A percentile compares a stretch with the other conserved stretches of the same genome.
phyloP scores from a whole-genome alignment of 2,888 invertebrate genomes.

The Spilosoma lubricipeda region DNA sequence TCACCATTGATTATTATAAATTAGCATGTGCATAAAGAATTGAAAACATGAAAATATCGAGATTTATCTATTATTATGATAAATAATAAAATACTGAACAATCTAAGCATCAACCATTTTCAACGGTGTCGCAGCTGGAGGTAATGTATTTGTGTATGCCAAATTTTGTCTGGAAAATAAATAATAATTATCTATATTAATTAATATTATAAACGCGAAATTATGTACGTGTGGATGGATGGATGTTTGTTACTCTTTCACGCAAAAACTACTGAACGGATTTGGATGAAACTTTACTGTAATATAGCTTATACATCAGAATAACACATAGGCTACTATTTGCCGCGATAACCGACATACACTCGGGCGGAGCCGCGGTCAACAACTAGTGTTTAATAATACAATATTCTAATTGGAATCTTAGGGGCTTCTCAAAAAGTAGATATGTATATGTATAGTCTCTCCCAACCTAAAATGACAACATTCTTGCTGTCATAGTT shows the following conservation, averaged over 20 bases:
- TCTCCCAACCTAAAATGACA: too few relatives aligned
- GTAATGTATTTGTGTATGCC: conserved; percentile 24
- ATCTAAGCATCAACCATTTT: conserved; percentile 21
- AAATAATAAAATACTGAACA: background rate
- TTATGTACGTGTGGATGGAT: too few relatives aligned
- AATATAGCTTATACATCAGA: too few relatives aligned
- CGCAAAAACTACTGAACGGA: too few relatives aligned
- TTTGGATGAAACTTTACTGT: too few relatives aligned
- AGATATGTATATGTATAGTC: background rate
- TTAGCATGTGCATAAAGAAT: background rate
- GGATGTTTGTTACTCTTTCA: too few relatives aligned
- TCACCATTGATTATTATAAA: background rate
- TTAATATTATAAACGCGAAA: too few relatives aligned
- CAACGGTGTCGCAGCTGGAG: conserved; percentile 8
- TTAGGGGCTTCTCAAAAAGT: background rate
- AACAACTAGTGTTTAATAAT: background rate
- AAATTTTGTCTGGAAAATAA: conserved; percentile 36
- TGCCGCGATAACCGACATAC: too few relatives aligned
- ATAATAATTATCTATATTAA: background rate
- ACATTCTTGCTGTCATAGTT: too few relatives aligned
- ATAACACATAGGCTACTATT: too few relatives aligned
- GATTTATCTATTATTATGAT: background rate
- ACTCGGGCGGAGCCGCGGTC: too few relatives aligned
- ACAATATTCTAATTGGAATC: background rate
- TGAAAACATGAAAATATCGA: background rate